These are phyloP conservation scores for Drosophila rellima DNA, from an alignment of 2,888 invertebrate species.

Conservation along the genomic window DNA sequence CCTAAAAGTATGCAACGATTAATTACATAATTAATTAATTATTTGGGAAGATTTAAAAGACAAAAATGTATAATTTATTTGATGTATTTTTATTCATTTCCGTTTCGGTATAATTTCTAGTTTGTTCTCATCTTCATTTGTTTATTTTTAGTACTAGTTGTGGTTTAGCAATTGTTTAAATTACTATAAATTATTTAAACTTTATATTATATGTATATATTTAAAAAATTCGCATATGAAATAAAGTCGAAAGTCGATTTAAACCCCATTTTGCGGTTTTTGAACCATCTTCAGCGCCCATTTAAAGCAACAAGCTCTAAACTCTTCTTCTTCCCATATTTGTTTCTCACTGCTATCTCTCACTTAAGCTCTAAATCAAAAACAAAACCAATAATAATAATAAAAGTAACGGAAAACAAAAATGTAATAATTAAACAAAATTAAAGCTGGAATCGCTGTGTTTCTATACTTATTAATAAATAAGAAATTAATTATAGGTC, in stretches of 20 bases:
- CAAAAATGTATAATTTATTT: conserved; percentile 59
- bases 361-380: conserved; percentile 65
- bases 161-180: conserved; percentile 74
- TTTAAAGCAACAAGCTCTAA: conserved; percentile 41
- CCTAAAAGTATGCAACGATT: no score
- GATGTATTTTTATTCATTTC: conserved; percentile 81
- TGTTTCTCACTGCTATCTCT: conserved; percentile 38
- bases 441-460: conserved; percentile 79
- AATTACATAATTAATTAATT: no score
- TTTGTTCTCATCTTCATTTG: conserved; percentile 72
- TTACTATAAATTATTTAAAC: conserved; percentile 80
- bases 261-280: conserved; percentile 43
- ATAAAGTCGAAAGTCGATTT: conserved; percentile 77
- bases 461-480: conserved; percentile 55
- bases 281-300: conserved; percentile 29
- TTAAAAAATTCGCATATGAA: conserved; percentile 81
- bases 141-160: conserved; percentile 79
- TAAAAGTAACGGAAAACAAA: conserved; percentile 64
- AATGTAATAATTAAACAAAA: conserved; percentile 62
- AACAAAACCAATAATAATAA: conserved; percentile 68
- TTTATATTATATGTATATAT: conserved; percentile 59
- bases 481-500: conserved; percentile 28
- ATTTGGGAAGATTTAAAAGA: neutral
- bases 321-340: conserved; percentile 14
- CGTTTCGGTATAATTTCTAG: conserved; percentile 84